Evolutionary conservation across 2,888 invertebrate genomes (phyloP), one percentile per base, ranked within the genome.

Genomic region (Dynastes maya): DNA sequence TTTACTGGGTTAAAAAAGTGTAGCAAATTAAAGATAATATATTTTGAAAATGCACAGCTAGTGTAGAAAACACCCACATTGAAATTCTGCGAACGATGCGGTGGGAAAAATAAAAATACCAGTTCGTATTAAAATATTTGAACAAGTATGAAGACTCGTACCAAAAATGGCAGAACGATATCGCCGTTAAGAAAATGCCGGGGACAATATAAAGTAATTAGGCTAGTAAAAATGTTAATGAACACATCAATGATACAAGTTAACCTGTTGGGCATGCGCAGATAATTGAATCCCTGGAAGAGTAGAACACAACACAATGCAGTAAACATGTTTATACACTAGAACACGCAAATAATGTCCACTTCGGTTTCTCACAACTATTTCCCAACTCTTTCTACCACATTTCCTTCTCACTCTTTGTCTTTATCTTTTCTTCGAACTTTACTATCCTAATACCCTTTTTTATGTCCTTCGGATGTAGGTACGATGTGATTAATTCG

Each of bases 151-250:
- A 71, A 63, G 61, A 65, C 65, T 53, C 51, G 37, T 51, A 65
- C 76, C 76, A 65, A 76, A 76, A 76, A 76, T 76, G 76, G 77
- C 55, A 67, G 65, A 64, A 37, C 6, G 61, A 71, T 70, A 77
- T 77, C 77, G 65, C 29, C 76, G 51, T 76, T 76, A 65, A 77
- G 63, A 77, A 67, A 68, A 53, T 61, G 63, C 77, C 63, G 68
- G 13, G 63, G 77, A 63, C 77, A 63, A 71, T 77, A 67, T 77
- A 71, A 76, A 77, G 77, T 77, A 77, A 77, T 77, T 77, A 77
- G 77, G 68, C 70, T 63, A 70, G 68, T 77, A 70, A 70, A 77
- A 77, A 77, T 77, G 77, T 77, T 70, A 77, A 77, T 77, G 77
- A 70, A 77, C 77, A 77, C 67, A 77, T 77, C 70, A 77, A 70